Percentiles rank a stretch among this genome's conserved stretches.
These are phyloP conservation scores for Mobula birostris DNA, from an alignment of 2,113 vertebrate species.

Conservation along the genomic window DNA sequence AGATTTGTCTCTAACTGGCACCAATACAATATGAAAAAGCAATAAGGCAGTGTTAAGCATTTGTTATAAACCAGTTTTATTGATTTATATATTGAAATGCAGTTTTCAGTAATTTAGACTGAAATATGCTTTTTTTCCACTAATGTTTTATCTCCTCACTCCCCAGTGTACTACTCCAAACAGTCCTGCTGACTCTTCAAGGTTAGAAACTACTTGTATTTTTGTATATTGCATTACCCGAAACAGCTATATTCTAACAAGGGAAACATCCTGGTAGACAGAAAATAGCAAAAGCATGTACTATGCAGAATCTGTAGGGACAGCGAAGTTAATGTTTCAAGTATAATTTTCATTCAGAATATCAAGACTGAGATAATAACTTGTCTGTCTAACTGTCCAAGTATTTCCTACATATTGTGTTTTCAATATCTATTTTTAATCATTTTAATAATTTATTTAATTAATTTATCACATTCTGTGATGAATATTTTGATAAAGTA, in stretches of 20 bases:
- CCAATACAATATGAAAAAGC: conserved; percentile 14
- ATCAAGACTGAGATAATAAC: not conserved
- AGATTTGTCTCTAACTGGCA: not conserved
- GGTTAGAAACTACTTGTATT: not conserved
- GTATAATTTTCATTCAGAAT: not conserved
- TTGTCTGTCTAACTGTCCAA: not conserved
- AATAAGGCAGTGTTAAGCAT: not conserved
- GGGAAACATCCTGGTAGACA: not conserved
- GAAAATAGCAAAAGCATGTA: not conserved
- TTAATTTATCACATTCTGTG: not conserved
- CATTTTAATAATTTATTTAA: not conserved
- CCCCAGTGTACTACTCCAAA: not conserved
- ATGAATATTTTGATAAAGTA: not conserved
- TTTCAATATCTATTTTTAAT: not conserved
- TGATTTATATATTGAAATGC: conserved; percentile 31
- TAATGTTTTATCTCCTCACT: conserved; percentile 2
- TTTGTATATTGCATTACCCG: not conserved
- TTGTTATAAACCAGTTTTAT: conserved; percentile 31
- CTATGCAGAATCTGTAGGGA: not conserved
- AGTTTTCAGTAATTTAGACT: conserved; percentile 31
- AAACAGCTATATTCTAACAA: not conserved
- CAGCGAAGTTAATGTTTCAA: not conserved
- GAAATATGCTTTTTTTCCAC: conserved; percentile 8
- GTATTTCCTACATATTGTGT: not conserved
- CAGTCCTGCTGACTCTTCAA: conserved; percentile 28